phyloP scores from a whole-genome alignment of 2,113 vertebrate species.

The Atractosteus spatula region DNA sequence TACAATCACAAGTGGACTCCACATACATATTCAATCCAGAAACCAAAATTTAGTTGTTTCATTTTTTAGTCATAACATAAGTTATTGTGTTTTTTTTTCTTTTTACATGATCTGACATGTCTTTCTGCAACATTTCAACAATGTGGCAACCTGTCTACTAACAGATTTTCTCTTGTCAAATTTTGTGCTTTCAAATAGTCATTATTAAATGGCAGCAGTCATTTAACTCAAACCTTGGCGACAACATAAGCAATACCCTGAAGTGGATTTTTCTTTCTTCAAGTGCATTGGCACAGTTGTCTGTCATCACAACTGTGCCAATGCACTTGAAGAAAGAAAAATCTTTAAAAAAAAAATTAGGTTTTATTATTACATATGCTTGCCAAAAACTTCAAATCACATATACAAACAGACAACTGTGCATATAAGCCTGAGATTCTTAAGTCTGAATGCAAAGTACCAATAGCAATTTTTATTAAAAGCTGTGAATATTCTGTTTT shows the following conservation, averaged over 20 bases:
- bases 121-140: background rate
- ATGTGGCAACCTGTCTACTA: background rate
- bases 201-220: background rate
- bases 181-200: background rate
- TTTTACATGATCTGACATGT: background rate
- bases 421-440: too few species aligned
- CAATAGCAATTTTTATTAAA: too few species aligned
- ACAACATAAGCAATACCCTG: background rate
- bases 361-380: background rate
- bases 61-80: too few species aligned
- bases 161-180: background rate
- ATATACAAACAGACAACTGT: background rate
- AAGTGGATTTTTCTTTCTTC: background rate
- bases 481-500: too few species aligned
- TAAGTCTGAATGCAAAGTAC: too few species aligned
- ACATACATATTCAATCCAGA: too few species aligned
- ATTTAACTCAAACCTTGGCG: background rate
- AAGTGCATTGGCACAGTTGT: background rate
- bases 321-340: too few species aligned
- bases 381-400: background rate
- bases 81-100: background rate
- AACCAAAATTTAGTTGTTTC: too few species aligned
- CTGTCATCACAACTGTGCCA: background rate
- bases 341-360: too few species aligned
- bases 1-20: too few species aligned